phyloP scores from a whole-genome alignment of 1,140 invertebrate species.

The Parapsyche elsis region DNA sequence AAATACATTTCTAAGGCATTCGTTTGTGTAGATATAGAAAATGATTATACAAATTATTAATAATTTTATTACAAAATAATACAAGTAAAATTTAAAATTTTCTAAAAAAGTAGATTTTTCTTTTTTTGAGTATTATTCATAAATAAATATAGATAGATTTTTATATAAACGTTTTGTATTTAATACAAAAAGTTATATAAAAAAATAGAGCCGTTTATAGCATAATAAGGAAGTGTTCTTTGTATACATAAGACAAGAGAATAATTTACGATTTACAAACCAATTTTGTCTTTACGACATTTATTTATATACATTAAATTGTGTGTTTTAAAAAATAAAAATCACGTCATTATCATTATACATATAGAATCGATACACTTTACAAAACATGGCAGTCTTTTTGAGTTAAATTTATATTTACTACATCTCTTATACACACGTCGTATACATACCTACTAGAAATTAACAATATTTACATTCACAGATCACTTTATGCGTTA shows the following conservation, averaged over 20 bases:
- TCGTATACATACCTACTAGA: slow-evolving; percentile 39
- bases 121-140: slow-evolving; percentile 36
- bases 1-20: not conserved
- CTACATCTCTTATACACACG: slow-evolving; percentile 45
- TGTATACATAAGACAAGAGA: not conserved
- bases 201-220: not conserved
- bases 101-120: slow-evolving; percentile 6
- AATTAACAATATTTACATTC: slow-evolving; percentile 66
- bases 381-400: slow-evolving; percentile 67
- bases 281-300: not conserved
- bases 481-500: slow-evolving; percentile 58
- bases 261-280: not conserved
- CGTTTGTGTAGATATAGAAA: slow-evolving; percentile 10
- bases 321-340: slow-evolving; percentile 31
- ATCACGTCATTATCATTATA: slow-evolving; percentile 46
- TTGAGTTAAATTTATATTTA: slow-evolving; percentile 56
- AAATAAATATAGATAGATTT: slow-evolving; percentile 31
- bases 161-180: slow-evolving; percentile 36
- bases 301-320: slow-evolving; percentile 18
- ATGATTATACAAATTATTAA: not conserved
- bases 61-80: slow-evolving; percentile 22
- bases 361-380: slow-evolving; percentile 62
- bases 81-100: not conserved
- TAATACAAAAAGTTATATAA: slow-evolving; percentile 21
- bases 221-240: not conserved